Evolutionary conservation across 2,113 vertebrate genomes (phyloP).

Genomic region (Rhizomys pruinosus): DNA sequence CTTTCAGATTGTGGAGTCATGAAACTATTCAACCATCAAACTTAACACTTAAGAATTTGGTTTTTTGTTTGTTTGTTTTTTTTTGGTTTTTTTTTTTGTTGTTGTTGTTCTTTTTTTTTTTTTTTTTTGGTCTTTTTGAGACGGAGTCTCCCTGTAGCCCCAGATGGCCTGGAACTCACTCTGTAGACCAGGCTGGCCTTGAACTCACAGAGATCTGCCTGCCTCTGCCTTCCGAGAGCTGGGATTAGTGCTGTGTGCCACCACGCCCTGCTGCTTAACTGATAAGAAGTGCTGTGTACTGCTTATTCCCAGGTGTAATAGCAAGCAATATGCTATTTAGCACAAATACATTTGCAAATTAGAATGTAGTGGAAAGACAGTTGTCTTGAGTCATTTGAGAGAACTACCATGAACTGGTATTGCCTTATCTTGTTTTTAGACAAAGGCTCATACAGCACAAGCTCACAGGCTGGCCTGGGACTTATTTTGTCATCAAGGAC

Average conservation of each 20-base stretch:
- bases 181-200: too few relatives aligned
- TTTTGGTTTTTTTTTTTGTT: too few relatives aligned
- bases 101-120: too few relatives aligned
- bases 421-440: background rate
- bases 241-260: too few relatives aligned
- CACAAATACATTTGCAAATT: background rate
- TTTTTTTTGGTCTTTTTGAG: too few relatives aligned
- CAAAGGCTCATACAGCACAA: background rate
- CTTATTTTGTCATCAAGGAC: background rate
- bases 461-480: background rate
- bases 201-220: too few relatives aligned
- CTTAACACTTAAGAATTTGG: slow-evolving; percentile 55
- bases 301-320: slow-evolving; percentile 10
- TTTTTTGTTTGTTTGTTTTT: too few relatives aligned
- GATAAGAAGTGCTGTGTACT: background rate
- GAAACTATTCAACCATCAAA: slow-evolving; percentile 58
- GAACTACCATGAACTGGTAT: background rate
- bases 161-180: too few relatives aligned
- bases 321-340: slow-evolving; percentile 27
- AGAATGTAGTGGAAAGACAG: background rate
- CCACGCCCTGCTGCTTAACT: too few relatives aligned
- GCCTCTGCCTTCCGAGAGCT: too few relatives aligned
- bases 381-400: slow-evolving; percentile 37
- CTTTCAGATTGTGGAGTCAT: slow-evolving; percentile 24
- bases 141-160: too few relatives aligned